phyloP scores from a whole-genome alignment of 1,140 invertebrate species.

The Cydia amplana region DNA sequence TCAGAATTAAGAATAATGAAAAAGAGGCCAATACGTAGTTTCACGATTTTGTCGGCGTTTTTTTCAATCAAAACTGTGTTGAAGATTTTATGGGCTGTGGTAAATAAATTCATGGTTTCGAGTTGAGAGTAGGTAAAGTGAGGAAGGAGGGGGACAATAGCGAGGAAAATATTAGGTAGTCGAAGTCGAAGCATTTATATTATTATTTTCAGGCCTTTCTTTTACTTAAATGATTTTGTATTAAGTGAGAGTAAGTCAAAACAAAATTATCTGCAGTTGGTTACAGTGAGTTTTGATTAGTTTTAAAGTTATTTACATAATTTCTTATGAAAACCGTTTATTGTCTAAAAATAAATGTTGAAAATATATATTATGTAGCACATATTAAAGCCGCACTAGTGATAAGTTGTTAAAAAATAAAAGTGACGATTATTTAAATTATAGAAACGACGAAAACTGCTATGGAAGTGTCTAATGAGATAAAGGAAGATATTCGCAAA shows the following conservation, averaged over 20 bases:
- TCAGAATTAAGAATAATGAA: not conserved
- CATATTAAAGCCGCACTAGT: slow-evolving; percentile 12
- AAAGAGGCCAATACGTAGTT: not conserved
- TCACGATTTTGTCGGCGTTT: not conserved
- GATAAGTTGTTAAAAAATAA: not conserved
- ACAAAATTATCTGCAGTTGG: not conserved
- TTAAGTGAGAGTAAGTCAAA: slow-evolving; percentile 6
- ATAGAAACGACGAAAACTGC: slow-evolving; percentile 38
- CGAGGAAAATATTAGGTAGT: slow-evolving; percentile 1
- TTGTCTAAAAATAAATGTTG: slow-evolving; percentile 27
- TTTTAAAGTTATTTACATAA: slow-evolving; percentile 28
- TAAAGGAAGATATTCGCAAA: slow-evolving; percentile 82
- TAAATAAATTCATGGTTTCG: not conserved
- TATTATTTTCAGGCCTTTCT: not conserved
- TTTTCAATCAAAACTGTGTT: slow-evolving; percentile 1
- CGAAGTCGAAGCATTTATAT: not conserved
- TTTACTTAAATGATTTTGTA: not conserved
- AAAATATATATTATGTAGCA: slow-evolving; percentile 23
- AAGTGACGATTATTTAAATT: slow-evolving; percentile 1
- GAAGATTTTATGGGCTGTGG: slow-evolving; percentile 3
- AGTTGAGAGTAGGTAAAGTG: not conserved
- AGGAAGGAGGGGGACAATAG: not conserved
- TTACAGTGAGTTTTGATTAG: slow-evolving; percentile 10
- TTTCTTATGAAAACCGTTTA: slow-evolving; percentile 22
- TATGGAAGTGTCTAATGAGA: slow-evolving; percentile 84